phyloP scores from a whole-genome alignment of 2,113 vertebrate species.

The Macquaria ambigua region DNA sequence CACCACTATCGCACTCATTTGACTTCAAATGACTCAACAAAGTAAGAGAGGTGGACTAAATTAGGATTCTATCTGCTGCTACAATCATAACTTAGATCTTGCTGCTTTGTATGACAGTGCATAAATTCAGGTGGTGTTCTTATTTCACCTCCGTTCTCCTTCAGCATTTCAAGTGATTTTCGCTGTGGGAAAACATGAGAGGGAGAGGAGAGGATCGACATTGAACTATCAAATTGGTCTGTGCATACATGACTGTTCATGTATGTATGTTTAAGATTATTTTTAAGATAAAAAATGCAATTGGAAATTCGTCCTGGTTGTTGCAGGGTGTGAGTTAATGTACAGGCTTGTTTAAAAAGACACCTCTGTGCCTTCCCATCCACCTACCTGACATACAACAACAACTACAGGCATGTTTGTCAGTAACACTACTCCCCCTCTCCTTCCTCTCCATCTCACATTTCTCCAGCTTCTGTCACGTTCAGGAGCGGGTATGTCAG shows the following conservation, averaged over 20 bases:
- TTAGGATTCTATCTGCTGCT: slow-evolving; percentile 22
- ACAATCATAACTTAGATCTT: slow-evolving; percentile 2
- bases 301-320: background rate
- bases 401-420: background rate
- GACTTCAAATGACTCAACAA: slow-evolving; percentile 15
- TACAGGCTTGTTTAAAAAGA: background rate
- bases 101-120: background rate
- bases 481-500: background rate
- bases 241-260: no score
- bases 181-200: background rate
- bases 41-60: background rate
- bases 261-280: background rate
- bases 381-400: background rate
- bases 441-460: background rate
- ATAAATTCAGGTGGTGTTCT: slow-evolving; percentile 14
- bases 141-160: slow-evolving; percentile 21
- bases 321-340: background rate
- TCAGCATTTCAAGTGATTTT: slow-evolving; percentile 8
- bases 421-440: background rate
- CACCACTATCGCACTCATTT: slow-evolving; percentile 22
- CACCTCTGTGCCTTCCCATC: background rate
- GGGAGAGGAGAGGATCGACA: no score
- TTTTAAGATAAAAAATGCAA: background rate
- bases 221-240: no score
- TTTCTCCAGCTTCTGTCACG: background rate